A percentile compares a stretch with the other conserved stretches of the same genome.
phyloP scores from a whole-genome alignment of 2,797 vertebrate genomes.

The Lindbergichthys nudifrons region DNA sequence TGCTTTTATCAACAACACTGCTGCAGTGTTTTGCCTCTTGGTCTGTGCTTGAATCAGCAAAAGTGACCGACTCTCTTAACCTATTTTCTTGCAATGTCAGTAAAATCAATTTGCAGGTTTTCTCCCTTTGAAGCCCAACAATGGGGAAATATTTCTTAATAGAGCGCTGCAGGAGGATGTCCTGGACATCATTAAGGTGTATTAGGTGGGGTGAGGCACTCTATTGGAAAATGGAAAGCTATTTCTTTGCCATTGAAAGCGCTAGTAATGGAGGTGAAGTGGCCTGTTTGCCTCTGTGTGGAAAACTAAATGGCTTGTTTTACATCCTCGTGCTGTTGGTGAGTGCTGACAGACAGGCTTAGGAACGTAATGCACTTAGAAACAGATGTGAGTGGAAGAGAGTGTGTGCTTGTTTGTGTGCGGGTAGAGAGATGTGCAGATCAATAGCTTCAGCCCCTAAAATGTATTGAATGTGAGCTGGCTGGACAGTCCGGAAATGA shows the following conservation, averaged over 20 bases:
- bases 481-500: constrained; percentile 79
- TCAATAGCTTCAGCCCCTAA: constrained; percentile 79
- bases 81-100: constrained; percentile 15
- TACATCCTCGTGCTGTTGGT: constrained; percentile 60
- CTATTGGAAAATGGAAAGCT: constrained; percentile 65
- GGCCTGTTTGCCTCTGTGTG: constrained; percentile 76
- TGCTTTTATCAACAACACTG: constrained; percentile 32
- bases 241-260: constrained; percentile 70
- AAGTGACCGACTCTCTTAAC: constrained; percentile 16
- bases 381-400: constrained; percentile 65
- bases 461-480: constrained; percentile 78
- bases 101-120: constrained; percentile 27
- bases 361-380: constrained; percentile 77
- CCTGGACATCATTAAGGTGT: constrained; percentile 68
- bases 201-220: constrained; percentile 71
- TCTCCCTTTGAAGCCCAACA: constrained; percentile 26
- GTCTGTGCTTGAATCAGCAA: constrained; percentile 27
- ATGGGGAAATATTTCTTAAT: constrained; percentile 50
- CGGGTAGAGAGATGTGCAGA: constrained; percentile 48
- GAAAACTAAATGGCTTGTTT: constrained; percentile 77
- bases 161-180: constrained; percentile 35
- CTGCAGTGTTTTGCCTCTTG: constrained; percentile 4
- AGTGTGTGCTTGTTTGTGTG: constrained; percentile 35
- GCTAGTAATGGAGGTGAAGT: constrained; percentile 80
- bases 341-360: constrained; percentile 77